Evolutionary conservation across 2,888 invertebrate species (phyloP).

Genomic region (Congeria kusceri): DNA sequence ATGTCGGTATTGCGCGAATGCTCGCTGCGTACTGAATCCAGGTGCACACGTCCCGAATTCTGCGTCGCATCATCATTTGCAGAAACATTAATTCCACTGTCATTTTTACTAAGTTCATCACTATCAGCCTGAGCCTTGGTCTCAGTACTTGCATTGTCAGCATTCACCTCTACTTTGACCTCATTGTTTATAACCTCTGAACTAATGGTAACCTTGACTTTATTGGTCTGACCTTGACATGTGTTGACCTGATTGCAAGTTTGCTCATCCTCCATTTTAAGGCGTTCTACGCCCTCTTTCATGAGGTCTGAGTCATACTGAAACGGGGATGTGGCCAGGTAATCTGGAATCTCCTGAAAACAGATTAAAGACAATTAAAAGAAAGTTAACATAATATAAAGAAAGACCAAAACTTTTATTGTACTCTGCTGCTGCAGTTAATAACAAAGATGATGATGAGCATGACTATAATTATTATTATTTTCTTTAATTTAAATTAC

Average conservation of each 20-base stretch:
- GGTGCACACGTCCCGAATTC: conserved; percentile 23
- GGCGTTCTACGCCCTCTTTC: conserved; percentile 75
- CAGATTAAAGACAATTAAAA: neutral
- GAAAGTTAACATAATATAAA: too few species aligned
- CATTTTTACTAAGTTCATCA: neutral
- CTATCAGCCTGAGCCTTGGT: neutral
- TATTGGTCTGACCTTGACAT: neutral
- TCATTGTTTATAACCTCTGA: conserved; percentile 15
- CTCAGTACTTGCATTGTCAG: conserved; percentile 6
- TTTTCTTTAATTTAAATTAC: too few species aligned
- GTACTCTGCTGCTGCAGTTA: too few species aligned
- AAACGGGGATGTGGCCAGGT: conserved; percentile 98
- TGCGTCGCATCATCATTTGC: conserved; percentile 1
- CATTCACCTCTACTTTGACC: conserved; percentile 10
- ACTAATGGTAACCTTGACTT: neutral
- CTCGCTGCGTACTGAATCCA: conserved; percentile 57
- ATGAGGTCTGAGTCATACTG: conserved; percentile 87
- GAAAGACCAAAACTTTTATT: too few species aligned
- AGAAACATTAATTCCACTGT: neutral
- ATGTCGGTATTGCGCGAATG: conserved; percentile 49
- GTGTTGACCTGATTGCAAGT: neutral
- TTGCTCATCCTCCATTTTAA: conserved; percentile 64
- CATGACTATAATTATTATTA: too few species aligned
- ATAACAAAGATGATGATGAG: too few species aligned
- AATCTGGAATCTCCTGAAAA: conserved; percentile 88